A percentile compares a stretch with the other conserved stretches of the same genome.
Conservation (phyloP, 2,113 vertebrate species). For the Thinocorus orbignyianus region DNA sequence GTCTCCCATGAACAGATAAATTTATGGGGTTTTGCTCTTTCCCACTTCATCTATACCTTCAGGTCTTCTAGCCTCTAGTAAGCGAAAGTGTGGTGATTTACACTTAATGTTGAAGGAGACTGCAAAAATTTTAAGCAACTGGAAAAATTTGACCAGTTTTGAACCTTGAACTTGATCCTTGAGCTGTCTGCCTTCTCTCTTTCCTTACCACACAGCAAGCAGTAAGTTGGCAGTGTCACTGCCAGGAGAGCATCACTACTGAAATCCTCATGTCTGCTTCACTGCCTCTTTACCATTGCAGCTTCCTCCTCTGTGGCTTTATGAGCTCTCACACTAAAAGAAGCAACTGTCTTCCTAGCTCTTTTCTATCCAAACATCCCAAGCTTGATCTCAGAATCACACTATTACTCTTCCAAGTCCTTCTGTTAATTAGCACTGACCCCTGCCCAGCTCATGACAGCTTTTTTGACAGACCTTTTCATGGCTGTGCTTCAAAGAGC, state of each 20-base stretch:
- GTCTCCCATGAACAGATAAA: not conserved
- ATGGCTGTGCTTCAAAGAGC: not conserved
- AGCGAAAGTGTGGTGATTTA: not conserved
- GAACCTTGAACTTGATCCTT: not conserved
- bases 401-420: not conserved
- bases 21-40: not conserved
- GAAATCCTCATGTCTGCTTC: not conserved
- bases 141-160: not conserved
- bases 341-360: not conserved
- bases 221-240: not conserved
- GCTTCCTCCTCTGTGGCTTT: not conserved
- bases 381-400: not conserved
- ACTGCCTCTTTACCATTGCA: not conserved
- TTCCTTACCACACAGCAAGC: not conserved
- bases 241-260: not conserved
- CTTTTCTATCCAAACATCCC: not conserved
- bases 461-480: slow-evolving; percentile 1
- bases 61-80: not conserved
- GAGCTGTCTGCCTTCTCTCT: not conserved
- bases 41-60: not conserved
- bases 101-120: not conserved
- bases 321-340: not conserved
- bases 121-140: not conserved
- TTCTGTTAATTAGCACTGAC: slow-evolving; percentile 19
- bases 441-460: not conserved